Conservation (phyloP, 2,113 vertebrate genomes). For the Peromyscus maniculatus region DNA sequence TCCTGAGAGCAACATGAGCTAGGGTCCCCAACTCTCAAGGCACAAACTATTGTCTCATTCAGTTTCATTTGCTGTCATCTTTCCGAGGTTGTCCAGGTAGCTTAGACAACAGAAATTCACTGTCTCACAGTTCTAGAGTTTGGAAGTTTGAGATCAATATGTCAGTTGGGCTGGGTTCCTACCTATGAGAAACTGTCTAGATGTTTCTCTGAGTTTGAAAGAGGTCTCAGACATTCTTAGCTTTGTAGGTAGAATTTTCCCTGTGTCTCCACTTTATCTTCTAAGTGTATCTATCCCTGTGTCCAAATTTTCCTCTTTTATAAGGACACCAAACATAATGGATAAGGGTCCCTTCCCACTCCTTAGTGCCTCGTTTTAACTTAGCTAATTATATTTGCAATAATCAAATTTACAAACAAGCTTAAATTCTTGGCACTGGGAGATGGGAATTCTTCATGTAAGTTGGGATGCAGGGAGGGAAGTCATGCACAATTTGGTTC, state of each 20-base stretch:
- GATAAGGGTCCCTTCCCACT: not conserved
- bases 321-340: conserved; percentile 2
- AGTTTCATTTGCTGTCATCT: not conserved
- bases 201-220: not conserved
- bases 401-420: conserved; percentile 22
- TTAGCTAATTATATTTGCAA: conserved; percentile 30
- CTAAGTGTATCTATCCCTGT: not conserved
- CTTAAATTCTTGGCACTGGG: not conserved
- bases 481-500: not conserved
- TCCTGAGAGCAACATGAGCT: not conserved
- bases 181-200: not conserved
- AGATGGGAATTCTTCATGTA: not conserved
- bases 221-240: not conserved
- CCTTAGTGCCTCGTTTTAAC: conserved; percentile 5
- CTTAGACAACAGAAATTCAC: not conserved
- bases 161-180: not conserved
- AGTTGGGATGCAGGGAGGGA: not conserved
- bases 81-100: not conserved
- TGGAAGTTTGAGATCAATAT: not conserved
- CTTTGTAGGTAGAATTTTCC: not conserved
- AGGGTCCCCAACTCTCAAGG: not conserved
- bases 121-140: not conserved
- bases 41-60: rapidly evolving
- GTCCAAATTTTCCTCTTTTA: not conserved
- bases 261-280: not conserved